Evolutionary conservation across 2,888 invertebrate species (phyloP), one percentile per base, ranked within the genome.

Genomic region (Erynnis tages): DNA sequence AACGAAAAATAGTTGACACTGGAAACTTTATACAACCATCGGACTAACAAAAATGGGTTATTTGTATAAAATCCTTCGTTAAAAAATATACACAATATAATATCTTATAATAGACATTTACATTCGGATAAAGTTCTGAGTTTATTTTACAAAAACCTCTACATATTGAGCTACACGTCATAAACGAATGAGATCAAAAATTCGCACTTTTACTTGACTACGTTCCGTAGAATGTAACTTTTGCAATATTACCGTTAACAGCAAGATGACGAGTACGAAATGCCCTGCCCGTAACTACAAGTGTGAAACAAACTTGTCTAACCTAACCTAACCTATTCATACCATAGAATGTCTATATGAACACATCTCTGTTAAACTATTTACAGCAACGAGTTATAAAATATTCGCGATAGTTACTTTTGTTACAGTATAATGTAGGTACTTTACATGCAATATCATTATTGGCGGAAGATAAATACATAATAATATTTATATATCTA

Each of bases 131-230:
- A 79, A 79, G 65, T 63, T 67, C 61, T 66, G 63, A 65, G 64
- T 82, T 76, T 77, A 75, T 75, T 65, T 72, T 80, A 84, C 79
- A 82, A 73, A 70, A 59, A 55, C 70, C 72, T 75, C 74, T 82
- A 82, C 73, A 82, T 73, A 84, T 86, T 86, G 86, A 86, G 86
- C 87, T 87, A 84, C 73, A 79, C 77, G 73, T 82, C 79, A 77
- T 84, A 81, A 82, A 84, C 81, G 82, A 83, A 83, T 87, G 88
- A 88, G 87, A 87, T 87, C 87, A 88, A 84, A 82, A 78, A 81
- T 79, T 80, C 83, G 77, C 85, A 77, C 79, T 67, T 65, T 68
- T 63, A 70, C 68, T 61, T 66, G 66, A 66, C 67, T 58, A 64
- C 61, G 25, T 34, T 43, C 27, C 34, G 53, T 58, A 62, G 60